Evolutionary conservation across 2,888 invertebrate genomes (phyloP), one percentile per base, ranked within the genome.

Genomic region (Holacanthella duospinosa): DNA sequence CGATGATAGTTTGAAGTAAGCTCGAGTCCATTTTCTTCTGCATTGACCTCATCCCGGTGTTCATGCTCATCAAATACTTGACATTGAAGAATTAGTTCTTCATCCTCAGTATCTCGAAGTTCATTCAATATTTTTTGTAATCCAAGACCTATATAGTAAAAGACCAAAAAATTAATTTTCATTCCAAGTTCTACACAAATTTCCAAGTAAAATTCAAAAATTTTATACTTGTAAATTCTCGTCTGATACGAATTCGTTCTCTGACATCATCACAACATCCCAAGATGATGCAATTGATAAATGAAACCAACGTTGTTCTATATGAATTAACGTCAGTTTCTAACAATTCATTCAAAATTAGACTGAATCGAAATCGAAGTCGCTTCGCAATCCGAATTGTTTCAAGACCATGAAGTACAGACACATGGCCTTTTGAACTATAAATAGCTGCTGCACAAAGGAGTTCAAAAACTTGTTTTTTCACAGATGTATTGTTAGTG

Each of bases 381-480:
- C 75, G 75, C 55, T 75, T 75, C 44, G 74, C 71, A 64, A 68
- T 69, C 76, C 55, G 55, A 16, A 48, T 21, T 48, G 48, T 12
- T 21, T 93, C 90, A 74, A 95, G 83, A 36, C 93, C 90, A 77
- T 93, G 91, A 74, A 91, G 84, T 60, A 89, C 89, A 69, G 91
- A 82, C 66, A 86, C 84, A 76, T 90, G 89, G 58, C 92, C 93
- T 70, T 93, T 92, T 65, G 85, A 84, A 76, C 88, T 93, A 83
- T 94, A 93, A 64, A 93, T 91, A 77, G 93, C 93, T 64, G 95
- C 81, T 36, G 94, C 94, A 61, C 93, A 92, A 71, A 95, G 83
- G 67, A 95, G 81, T 81, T 95, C 93, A 78, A 94, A 89, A 75
- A 94, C 92, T 83, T 94, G 93, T 79, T 93, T 93, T 82, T 93